Evolutionary conservation across 2,113 vertebrate species (phyloP), one percentile per base, ranked within the genome.

Genomic region (Eulemur rufifrons): DNA sequence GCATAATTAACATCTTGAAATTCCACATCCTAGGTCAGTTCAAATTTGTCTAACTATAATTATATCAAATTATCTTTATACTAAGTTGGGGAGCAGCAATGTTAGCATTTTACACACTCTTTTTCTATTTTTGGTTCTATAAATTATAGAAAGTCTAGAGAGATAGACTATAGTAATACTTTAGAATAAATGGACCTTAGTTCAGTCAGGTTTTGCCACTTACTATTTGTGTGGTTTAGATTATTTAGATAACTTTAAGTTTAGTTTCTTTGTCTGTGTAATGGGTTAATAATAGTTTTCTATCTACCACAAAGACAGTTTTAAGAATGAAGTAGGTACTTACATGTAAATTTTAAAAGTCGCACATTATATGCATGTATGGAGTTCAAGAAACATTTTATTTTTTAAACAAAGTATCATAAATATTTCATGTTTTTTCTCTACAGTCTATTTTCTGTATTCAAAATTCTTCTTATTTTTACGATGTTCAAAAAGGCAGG

Each of bases 381-480:
- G 86, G 54, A 37, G 39, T 71, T 96, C 29, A 64, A 6, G 32
- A 93, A 69, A 76, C 14, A 37, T 27, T 89, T 94, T 29, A 37
- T 88, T n/a, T 97, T 93, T 91, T 74, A 85, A 93, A 59, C 37
- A 64, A 54, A 61, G 20, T 68, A 74, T 85, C 34, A 39, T 42
- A 85, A 52, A 45, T 91, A 74, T 42, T 50, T 52, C 8, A 50
- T 3, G 3, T 71, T 61, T 96, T 82, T 14, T 4, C 23, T 50
- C 37, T 37, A 68, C 20, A 18, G 12, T 80, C 50, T 8, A 59
- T 86, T 80, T 94, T 64, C 42, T 94, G 0, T 78, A 59, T 77
- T 77, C 17, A 52, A 34, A 81, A 54, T 94, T 29, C 69, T 84
- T 64, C 69, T 84, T 64, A 7, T 63, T 80, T 95, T 94, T 85